Percentiles rank a stretch among this genome's conserved stretches.
Evolutionary conservation across 2,113 vertebrate genomes (phyloP).

Genomic region (Chionodraco myersi): DNA sequence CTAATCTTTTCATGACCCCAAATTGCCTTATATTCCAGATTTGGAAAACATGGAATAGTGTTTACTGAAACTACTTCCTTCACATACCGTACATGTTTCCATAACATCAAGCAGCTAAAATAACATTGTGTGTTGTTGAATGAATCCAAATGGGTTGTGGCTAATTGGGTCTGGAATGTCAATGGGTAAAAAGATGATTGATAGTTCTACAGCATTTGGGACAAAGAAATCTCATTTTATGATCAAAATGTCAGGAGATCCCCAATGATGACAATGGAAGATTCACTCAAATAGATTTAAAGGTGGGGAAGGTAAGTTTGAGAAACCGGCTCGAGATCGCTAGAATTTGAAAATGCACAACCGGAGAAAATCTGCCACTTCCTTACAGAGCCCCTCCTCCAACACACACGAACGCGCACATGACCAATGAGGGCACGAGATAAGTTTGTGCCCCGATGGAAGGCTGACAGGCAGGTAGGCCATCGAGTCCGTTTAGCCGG

Average conservation of each 20-base stretch:
- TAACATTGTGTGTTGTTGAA: conserved; percentile 18
- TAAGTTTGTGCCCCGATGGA: too few species aligned
- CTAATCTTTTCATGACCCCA: neutral
- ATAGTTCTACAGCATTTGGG: neutral
- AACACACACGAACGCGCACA: too few species aligned
- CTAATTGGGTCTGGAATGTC: neutral
- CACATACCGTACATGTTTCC: neutral
- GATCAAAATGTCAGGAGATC: neutral
- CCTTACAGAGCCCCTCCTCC: too few species aligned
- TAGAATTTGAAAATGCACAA: too few species aligned
- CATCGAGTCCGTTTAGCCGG: too few species aligned
- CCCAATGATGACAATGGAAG: neutral
- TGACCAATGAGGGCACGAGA: too few species aligned
- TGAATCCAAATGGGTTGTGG: conserved; percentile 3
- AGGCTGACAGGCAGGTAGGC: too few species aligned
- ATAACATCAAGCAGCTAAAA: conserved; percentile 39
- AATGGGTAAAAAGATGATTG: conserved; percentile 8
- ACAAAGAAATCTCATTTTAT: neutral
- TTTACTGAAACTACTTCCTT: neutral
- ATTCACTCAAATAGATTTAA: neutral
- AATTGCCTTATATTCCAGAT: neutral
- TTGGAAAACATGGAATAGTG: neutral
- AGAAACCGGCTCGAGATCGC: too few species aligned
- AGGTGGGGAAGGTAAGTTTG: too few species aligned
- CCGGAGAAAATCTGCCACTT: too few species aligned